Base-by-base conservation (phyloP, 2,797 vertebrate species). In the Sebastes jordani region DNA sequence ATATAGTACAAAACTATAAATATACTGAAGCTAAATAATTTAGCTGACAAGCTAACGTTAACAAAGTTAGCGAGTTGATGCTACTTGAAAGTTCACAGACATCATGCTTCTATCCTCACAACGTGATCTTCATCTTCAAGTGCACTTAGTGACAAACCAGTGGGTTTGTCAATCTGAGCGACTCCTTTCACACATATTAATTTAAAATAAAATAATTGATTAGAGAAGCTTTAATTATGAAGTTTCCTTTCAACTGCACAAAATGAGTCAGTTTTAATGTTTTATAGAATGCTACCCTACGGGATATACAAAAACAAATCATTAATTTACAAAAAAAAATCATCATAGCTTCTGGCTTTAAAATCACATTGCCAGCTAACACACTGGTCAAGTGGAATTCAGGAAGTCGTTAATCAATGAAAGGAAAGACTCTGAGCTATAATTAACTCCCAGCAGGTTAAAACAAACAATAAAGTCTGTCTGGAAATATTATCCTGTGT, bases 401-500 rank as follows among this genome's bases (percentile, higher is more conserved):
- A 71, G 60, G 23, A 36, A 30, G 58, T 67, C n/a, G 63, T 64
- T 20, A 54, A 64, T 79, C 70, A 66, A 23, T 30, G 23, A 71
- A 22, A 62, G 60, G 64, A 81, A 76, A 79, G 13, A 36, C 29
- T 34, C 29, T 22, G 27, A 56, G 29, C 30, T 49, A 66, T 73
- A 30, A 68, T 74, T 63, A 73, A 71, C 52, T 68, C 55, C 16
- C 30, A 30, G 11, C 13, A 52, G 20, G 46, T 68, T 36, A 63
- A 54, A 83, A 81, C 56, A 75, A 74, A 81, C 56, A 77, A 70
- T 49, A 56, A 38, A 23, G 32, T 32, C 14, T 20, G 25, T 55
- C 58, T 77, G 80, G 42, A 82, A 76, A 85, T 54, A 68, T 71
- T 22, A 76, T 82, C 59, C 58, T 69, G 64, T 16, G 2, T 25